phyloP scores from a whole-genome alignment of 2,113 vertebrate species.

The Myocastor coypus region DNA sequence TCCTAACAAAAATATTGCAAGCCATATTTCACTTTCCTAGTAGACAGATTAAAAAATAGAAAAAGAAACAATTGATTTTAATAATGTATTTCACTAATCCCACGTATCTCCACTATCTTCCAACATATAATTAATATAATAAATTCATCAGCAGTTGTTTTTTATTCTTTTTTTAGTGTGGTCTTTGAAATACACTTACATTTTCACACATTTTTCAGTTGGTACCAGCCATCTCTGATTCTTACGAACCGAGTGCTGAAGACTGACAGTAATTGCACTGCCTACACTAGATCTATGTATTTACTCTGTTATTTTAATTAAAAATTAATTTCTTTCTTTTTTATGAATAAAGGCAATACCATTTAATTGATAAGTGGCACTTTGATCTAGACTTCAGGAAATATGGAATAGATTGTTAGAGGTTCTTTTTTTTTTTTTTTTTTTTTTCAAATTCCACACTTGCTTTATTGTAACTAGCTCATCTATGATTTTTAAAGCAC shows the following conservation, averaged over 20 bases:
- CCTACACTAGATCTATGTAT: neutral
- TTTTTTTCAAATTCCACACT: neutral
- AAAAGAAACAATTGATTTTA: neutral
- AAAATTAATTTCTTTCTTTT: conserved; percentile 23
- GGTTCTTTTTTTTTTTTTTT: conserved; percentile 25
- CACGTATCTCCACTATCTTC: neutral
- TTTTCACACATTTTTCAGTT: neutral
- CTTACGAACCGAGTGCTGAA: neutral
- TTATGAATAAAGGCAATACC: neutral
- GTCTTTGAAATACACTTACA: neutral
- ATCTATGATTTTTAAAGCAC: neutral
- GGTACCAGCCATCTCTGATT: neutral
- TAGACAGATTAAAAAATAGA: neutral
- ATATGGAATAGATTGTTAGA: neutral
- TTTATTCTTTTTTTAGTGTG: neutral
- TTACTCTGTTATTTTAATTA: neutral
- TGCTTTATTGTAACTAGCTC: neutral
- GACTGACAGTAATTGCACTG: neutral
- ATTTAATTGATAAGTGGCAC: neutral
- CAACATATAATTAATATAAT: neutral
- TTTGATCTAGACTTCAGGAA: conserved; percentile 19
- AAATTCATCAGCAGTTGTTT: neutral
- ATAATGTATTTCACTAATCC: neutral
- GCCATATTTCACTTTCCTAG: neutral
- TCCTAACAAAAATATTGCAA: neutral